phyloP scores from a whole-genome alignment of 1,140 invertebrate species.

The Coptotermes formosanus region DNA sequence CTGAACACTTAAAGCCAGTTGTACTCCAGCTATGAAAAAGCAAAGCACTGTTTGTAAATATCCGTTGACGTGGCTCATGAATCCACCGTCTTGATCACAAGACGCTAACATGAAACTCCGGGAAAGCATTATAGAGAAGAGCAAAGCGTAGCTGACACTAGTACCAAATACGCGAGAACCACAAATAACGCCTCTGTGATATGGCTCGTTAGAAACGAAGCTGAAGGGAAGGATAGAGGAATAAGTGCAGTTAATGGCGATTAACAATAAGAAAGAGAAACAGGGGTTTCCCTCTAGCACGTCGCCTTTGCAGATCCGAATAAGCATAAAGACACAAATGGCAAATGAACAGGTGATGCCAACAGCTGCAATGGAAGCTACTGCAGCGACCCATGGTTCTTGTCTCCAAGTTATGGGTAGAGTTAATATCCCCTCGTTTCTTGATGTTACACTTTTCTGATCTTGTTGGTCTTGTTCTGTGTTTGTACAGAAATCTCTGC shows the following conservation, averaged over 20 bases:
- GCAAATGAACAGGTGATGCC: constrained; percentile 50
- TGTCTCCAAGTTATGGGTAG: constrained; percentile 41
- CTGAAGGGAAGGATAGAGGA: constrained; percentile 55
- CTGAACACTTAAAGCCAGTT: constrained; percentile 47
- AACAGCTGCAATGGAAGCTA: constrained; percentile 49
- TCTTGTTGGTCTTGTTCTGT: constrained; percentile 29
- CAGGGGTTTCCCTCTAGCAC: constrained; percentile 55
- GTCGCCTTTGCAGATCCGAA: constrained; percentile 52
- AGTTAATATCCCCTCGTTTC: constrained; percentile 34
- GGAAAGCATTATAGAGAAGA: constrained; percentile 57
- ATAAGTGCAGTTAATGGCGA: constrained; percentile 53
- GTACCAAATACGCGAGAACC: constrained; percentile 38
- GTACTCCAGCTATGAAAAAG: constrained; percentile 57
- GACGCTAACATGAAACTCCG: constrained; percentile 58
- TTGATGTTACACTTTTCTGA: constrained; percentile 36
- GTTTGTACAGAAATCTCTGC: not conserved
- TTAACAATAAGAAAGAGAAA: constrained; percentile 53
- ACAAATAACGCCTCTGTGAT: constrained; percentile 31
- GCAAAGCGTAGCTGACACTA: constrained; percentile 52
- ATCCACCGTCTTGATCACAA: constrained; percentile 53
- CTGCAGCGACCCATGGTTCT: constrained; percentile 51
- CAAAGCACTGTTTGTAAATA: constrained; percentile 53
- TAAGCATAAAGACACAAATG: constrained; percentile 52
- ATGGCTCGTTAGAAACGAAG: constrained; percentile 44
- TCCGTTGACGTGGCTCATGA: constrained; percentile 61